A percentile compares a stretch with the other conserved stretches of the same genome.
Conservation (phyloP, 2,888 invertebrate genomes). For the Microctonus brassicae region DNA sequence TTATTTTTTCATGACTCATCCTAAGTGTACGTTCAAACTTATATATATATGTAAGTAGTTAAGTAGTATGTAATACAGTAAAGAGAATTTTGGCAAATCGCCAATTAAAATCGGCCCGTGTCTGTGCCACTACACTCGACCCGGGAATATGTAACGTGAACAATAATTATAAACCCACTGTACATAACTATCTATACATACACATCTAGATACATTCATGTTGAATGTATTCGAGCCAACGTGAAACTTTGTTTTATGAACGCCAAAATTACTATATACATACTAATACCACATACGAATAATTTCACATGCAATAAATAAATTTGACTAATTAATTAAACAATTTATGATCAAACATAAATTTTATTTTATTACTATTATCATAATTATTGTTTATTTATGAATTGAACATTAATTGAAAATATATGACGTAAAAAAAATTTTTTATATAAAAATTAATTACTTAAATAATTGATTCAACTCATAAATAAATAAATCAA, state of each 20-base stretch:
- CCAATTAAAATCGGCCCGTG: conserved; percentile 57
- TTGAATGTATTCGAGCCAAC: conserved; percentile 6
- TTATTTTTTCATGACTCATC: conserved; percentile 21
- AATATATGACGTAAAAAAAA: too few relatives aligned
- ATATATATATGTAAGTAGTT: neutral
- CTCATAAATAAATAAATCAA: conserved; percentile 11
- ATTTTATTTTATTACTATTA: neutral
- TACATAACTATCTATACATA: neutral
- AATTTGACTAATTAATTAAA: neutral
- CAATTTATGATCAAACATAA: neutral
- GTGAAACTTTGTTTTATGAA: conserved; percentile 9
- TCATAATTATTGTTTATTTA: neutral
- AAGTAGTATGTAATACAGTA: conserved; percentile 24
- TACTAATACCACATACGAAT: neutral
- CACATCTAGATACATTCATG: too few relatives aligned
- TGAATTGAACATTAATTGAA: neutral
- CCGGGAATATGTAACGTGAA: conserved; percentile 41
- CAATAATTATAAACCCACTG: conserved; percentile 41
- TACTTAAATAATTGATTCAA: too few relatives aligned
- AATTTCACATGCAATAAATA: neutral
- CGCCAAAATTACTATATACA: neutral
- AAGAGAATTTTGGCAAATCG: conserved; percentile 52
- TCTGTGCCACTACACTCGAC: conserved; percentile 17
- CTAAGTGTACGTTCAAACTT: neutral
- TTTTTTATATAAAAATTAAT: too few relatives aligned